Evolutionary conservation across 2,888 invertebrate genomes (phyloP).

Genomic region (Acronicta psi): DNA sequence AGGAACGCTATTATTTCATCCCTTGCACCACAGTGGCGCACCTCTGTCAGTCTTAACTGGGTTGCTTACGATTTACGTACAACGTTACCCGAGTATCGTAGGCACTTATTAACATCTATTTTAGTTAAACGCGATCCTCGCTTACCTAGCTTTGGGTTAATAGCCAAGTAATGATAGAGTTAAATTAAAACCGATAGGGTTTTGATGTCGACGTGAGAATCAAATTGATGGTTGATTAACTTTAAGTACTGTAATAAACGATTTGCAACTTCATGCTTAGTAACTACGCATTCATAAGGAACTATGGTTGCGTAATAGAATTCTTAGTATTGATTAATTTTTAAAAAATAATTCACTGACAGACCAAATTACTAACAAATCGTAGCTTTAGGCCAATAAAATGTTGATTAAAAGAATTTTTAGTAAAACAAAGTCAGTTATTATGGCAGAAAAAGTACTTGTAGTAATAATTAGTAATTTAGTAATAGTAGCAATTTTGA

Average conservation of each 20-base stretch:
- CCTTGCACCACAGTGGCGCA: conserved; percentile 29
- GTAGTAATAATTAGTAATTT: too few species aligned
- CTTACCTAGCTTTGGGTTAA: conserved; percentile 47
- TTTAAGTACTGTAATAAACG: conserved; percentile 11
- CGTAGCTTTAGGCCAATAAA: too few species aligned
- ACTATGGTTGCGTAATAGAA: background rate
- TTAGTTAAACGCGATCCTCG: conserved; percentile 55
- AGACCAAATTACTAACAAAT: too few species aligned
- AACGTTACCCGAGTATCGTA: conserved; percentile 73
- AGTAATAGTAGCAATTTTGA: too few species aligned
- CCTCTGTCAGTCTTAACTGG: conserved; percentile 76
- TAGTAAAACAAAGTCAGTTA: too few species aligned
- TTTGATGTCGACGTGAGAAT: conserved; percentile 27
- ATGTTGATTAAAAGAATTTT: too few species aligned
- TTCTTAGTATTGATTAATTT: background rate
- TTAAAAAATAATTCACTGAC: too few species aligned
- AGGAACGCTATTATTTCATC: conserved; percentile 5
- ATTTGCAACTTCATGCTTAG: conserved; percentile 8
- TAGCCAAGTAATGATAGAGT: conserved; percentile 41
- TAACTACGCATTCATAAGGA: background rate
- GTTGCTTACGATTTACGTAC: conserved; percentile 79
- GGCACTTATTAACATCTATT: conserved; percentile 65
- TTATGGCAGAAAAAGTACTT: too few species aligned
- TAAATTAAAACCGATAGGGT: conserved; percentile 31
- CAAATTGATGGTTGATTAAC: conserved; percentile 28